These are phyloP conservation scores for Arrhopalites spinosus DNA, from an alignment of 2,888 invertebrate species.

Conservation along the genomic window DNA sequence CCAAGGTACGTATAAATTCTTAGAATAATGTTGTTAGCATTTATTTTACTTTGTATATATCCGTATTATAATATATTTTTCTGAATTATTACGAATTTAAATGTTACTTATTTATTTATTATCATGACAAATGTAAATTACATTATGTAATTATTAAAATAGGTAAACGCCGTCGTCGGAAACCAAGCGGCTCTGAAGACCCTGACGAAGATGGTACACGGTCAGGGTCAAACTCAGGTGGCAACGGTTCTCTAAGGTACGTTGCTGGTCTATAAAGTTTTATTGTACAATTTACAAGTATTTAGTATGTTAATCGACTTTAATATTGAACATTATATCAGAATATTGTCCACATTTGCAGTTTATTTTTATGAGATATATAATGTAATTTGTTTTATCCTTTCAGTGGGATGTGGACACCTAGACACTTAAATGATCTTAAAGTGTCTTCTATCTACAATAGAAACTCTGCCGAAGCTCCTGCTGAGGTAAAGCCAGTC, in stretches of 20 bases:
- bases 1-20: constrained; percentile 46
- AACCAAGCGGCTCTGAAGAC: constrained; percentile 67
- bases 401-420: constrained; percentile 68
- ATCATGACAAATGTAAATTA: neutral
- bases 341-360: no score
- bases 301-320: no score
- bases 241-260: constrained; percentile 62
- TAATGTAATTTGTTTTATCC: no score
- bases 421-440: constrained; percentile 81
- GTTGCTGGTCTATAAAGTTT: no score
- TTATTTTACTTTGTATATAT: constrained; percentile 4
- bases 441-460: constrained; percentile 90
- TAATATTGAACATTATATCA: no score
- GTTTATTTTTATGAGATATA: no score
- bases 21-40: neutral
- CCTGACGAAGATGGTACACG: constrained; percentile 55
- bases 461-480: constrained; percentile 72
- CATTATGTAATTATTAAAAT: neutral
- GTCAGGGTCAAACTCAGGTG: constrained; percentile 65
- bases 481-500: constrained; percentile 68
- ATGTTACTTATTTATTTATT: neutral
- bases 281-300: no score
- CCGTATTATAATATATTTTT: neutral
- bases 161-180: constrained; percentile 75
- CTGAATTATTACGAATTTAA: neutral